A percentile compares a stretch with the other conserved stretches of the same genome.
Conservation (phyloP, 2,797 vertebrate species). For the Phalanger gymnotis region DNA sequence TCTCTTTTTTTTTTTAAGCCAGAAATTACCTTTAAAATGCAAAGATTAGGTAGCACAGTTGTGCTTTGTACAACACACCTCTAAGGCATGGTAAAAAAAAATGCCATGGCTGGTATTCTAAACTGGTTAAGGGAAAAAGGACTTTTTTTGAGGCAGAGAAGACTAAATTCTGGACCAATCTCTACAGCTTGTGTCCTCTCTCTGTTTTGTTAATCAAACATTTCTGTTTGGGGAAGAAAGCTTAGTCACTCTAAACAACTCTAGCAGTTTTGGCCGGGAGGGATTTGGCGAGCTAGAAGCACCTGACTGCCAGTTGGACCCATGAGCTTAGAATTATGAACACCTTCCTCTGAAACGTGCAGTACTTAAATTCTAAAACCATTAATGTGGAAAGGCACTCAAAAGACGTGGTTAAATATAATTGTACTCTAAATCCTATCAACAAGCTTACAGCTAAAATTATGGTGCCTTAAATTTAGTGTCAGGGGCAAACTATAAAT, state of each 20-base stretch:
- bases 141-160: neutral
- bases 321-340: neutral
- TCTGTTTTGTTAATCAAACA: neutral
- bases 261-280: neutral
- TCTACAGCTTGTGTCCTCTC: neutral
- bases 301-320: neutral
- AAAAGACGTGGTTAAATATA: neutral
- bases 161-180: neutral
- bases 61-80: neutral
- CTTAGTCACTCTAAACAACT: neutral
- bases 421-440: neutral
- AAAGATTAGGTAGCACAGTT: neutral
- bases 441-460: neutral
- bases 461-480: neutral
- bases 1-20: neutral
- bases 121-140: neutral
- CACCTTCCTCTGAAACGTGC: neutral
- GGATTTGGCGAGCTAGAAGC: neutral
- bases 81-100: neutral
- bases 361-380: neutral
- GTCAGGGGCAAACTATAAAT: neutral
- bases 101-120: neutral
- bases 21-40: neutral
- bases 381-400: neutral
- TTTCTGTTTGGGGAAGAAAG: neutral